Conservation (phyloP, 2,113 vertebrate genomes). For the Lagopus leucura region DNA sequence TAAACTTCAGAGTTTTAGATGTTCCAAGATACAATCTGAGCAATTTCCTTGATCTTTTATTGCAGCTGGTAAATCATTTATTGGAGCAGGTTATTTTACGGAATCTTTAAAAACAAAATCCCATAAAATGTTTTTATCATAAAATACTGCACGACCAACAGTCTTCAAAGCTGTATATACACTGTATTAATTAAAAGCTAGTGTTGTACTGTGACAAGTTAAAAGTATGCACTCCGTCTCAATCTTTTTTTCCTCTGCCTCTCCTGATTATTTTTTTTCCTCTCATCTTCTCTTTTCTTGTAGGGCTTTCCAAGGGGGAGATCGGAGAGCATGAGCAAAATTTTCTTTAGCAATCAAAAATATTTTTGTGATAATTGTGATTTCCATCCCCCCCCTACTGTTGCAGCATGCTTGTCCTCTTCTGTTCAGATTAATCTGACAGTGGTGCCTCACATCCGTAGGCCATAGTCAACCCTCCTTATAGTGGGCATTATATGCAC, state of each 20-base stretch:
- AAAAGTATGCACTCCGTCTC: constrained; percentile 15
- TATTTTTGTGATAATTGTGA: constrained; percentile 24
- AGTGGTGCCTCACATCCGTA: background rate
- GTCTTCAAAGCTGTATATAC: constrained; percentile 68
- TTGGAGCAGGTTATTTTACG: constrained; percentile 72
- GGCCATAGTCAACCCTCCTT: constrained; percentile 48
- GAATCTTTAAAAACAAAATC: constrained; percentile 74
- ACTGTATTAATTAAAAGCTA: constrained; percentile 71
- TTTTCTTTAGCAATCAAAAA: constrained; percentile 8
- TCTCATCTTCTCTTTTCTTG: background rate
- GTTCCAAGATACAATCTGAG: constrained; percentile 77
- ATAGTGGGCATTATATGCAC: background rate
- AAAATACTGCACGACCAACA: constrained; percentile 55
- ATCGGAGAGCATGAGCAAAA: background rate
- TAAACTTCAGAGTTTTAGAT: constrained; percentile 75
- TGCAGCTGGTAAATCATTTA: constrained; percentile 79
- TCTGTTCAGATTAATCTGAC: constrained; percentile 11
- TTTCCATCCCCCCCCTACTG: background rate
- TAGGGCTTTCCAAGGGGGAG: constrained; percentile 13
- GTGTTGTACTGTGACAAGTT: constrained; percentile 47
- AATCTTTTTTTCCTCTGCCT: background rate
- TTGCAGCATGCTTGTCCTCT: background rate
- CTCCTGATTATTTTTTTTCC: background rate
- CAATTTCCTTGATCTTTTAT: constrained; percentile 83
- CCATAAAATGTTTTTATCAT: constrained; percentile 77